Evolutionary conservation across 2,797 vertebrate genomes (phyloP), one percentile per base, ranked within the genome.

Genomic region (Erethizon dorsatum): DNA sequence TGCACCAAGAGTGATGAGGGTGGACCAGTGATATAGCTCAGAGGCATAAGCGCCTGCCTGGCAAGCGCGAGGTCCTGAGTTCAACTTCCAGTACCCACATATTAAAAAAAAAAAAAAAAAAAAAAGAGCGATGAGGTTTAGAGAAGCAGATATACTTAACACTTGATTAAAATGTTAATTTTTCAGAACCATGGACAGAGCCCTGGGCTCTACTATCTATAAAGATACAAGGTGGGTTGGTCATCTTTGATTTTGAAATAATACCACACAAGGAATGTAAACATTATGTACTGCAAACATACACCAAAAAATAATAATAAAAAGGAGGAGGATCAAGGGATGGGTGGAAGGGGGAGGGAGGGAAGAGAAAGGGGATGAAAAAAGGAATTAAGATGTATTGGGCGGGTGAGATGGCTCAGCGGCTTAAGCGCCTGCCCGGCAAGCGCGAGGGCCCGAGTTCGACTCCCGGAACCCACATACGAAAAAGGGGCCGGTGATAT

Each of bases 171-270:
- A 37, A 93, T 13, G 4, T 3, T 41, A 47, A 93, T 22, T 2
- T 88, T 88, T 97, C 95, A 97, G 93, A 3, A 97, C 96, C 78
- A 57, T 69, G 87, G 92, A 96, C 88, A 97, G 80, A 41, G 11
- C 45, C 71, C 26, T 0, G 5, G 0, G 3, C 2, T 11, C 41
- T 18, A n/a, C 0, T 11, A 31, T 11, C 33, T 45, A 14, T 54
- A 83, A 85, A 82, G 24, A 5, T 15, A 91, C 4, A 14, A 31
- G 11, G 18, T 73, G 24, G 6, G 45, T 31, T 52, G 15, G 7
- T 88, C 86, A 41, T 88, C 73, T 63, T 71, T 41, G 47, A 56
- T 65, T 90, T 86, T 94, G 45, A 87, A 91, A 91, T 83, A 80
- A 88, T 91, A 47, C 12, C 71, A 75, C 73, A 50, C 26, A 50